A percentile compares a stretch with the other conserved stretches of the same genome.
These are phyloP conservation scores for Gnathonemus longibarbis DNA, from an alignment of 2,113 vertebrate species.

Conservation along the genomic window DNA sequence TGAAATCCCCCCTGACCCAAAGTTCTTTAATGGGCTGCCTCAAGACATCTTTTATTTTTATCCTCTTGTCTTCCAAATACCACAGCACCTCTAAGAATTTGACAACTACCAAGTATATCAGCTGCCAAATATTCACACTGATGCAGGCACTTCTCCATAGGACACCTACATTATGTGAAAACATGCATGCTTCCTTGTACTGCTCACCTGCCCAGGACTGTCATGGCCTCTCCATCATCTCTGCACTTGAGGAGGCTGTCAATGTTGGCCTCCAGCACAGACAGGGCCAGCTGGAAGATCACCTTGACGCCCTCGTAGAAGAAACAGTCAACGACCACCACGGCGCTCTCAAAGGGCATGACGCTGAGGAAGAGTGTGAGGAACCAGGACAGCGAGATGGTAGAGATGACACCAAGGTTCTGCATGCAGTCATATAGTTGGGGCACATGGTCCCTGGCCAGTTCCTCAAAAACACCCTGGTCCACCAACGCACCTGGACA, in stretches of 20 bases:
- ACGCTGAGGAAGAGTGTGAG: constrained; percentile 96
- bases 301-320: constrained; percentile 98
- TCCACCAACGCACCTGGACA: constrained; percentile 84
- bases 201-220: constrained; percentile 84
- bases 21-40: not conserved
- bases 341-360: constrained; percentile 95
- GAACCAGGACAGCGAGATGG: constrained; percentile 97
- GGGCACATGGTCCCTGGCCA: constrained; percentile 85
- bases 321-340: constrained; percentile 97
- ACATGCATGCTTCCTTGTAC: not conserved
- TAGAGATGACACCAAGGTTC: constrained; percentile 92
- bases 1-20: not conserved
- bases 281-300: constrained; percentile 92
- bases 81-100: not conserved
- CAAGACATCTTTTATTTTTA: not conserved
- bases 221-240: constrained; percentile 99
- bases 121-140: not conserved
- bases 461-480: constrained; percentile 94
- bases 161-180: not conserved
- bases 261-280: constrained; percentile 89
- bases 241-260: constrained; percentile 87
- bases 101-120: not conserved
- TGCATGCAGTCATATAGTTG: constrained; percentile 99
- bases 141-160: not conserved
- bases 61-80: not conserved